Evolutionary conservation across 2,888 invertebrate genomes (phyloP), one percentile per base, ranked within the genome.

Genomic region (Molorchus minor): DNA sequence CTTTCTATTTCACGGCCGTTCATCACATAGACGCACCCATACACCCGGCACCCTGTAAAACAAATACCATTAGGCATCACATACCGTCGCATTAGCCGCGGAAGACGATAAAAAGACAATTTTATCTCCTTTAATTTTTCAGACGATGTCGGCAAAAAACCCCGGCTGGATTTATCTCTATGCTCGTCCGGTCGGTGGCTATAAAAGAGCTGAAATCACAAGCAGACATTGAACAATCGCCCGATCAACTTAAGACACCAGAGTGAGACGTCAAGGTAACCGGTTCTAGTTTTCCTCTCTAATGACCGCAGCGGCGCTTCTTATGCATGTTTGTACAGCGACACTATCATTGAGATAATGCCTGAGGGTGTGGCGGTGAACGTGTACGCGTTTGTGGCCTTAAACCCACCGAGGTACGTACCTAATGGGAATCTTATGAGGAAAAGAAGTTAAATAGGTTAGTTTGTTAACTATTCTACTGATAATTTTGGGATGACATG

Each of bases 261-360:
- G 69, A 75, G 72, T 75, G 73, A 75, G 74, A 73, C 73, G 73
- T 75, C 73, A 72, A 69, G 62, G 65, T 63, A 71, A 64, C 69
- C 70, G 73, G 71, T 72, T 72, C 73, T 70, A 72, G 71, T 74
- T 73, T 72, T 65, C 71, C 64, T 45, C 61, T 73, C 72, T 75
- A 75, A 76, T 73, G 73, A 74, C 68, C 71, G 65, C 62, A 67
- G 70, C 72, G 72, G 74, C 71, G 63, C 72, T 71, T 73, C 71
- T 70, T 69, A 72, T 71, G 69, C 71, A 73, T 75, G 75, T 76
- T 76, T 76, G 74, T 75, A 74, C 71, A 75, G 73, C 71, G 74
- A 75, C 72, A 73, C 75, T 72, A 74, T 75, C 72, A 76, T 76
- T 75, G 72, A 75, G 74, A 75, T 75, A 75, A 73, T 71, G 65